Evolutionary conservation across 2,888 invertebrate species (phyloP).

Genomic region (Physocephala rufipes): DNA sequence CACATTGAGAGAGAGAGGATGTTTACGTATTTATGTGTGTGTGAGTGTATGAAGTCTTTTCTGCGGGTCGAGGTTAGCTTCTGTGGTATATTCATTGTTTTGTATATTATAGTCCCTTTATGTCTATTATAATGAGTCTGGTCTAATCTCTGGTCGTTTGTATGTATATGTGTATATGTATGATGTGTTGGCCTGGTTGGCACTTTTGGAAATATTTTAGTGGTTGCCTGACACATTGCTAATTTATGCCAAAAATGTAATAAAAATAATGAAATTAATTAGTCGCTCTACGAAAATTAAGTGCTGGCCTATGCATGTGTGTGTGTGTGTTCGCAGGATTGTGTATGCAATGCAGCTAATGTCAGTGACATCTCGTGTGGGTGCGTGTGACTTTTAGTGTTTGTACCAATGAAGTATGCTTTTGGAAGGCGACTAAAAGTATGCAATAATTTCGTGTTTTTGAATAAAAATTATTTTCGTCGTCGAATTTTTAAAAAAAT

Average conservation of each 20-base stretch:
- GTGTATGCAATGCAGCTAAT: neutral
- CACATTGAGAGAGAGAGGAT: neutral
- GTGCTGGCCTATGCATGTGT: too few species aligned
- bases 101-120: too few species aligned
- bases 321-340: neutral
- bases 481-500: too few species aligned
- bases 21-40: neutral
- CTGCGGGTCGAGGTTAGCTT: too few species aligned
- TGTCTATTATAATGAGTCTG: too few species aligned
- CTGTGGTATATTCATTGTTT: too few species aligned
- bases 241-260: conserved; percentile 11
- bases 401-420: too few species aligned
- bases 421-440: too few species aligned
- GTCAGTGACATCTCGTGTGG: too few species aligned
- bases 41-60: conserved; percentile 9
- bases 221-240: neutral
- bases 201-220: neutral
- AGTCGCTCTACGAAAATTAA: conserved; percentile 5
- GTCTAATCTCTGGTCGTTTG: neutral
- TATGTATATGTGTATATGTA: neutral
- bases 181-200: neutral
- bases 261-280: neutral
- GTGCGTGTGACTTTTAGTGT: too few species aligned
- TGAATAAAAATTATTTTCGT: too few species aligned
- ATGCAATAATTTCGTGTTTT: too few species aligned